Base-by-base conservation (phyloP, 2,797 vertebrate genomes). In the Pangasius djambal region DNA sequence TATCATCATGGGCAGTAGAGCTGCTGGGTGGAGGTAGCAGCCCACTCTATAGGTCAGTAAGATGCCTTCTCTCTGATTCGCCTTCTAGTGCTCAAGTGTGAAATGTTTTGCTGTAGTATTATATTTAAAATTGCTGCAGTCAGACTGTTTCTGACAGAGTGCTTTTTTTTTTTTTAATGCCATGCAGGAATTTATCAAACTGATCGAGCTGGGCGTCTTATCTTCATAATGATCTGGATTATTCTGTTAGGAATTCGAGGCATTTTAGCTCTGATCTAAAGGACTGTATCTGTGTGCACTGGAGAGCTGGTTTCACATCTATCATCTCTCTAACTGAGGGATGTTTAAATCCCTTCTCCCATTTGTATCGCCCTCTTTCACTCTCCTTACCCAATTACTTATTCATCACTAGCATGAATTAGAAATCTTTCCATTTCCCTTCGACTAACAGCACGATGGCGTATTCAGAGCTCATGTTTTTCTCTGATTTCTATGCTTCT, bases 351-450 rank as follows among this genome's bases (percentile, higher is more conserved):
- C 85, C 77, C 74, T 85, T 74, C 84, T 85, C 52, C 61, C 86
- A 31, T 88, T 31, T 52, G 69, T 85, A 85, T 72, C 59, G 22
- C 40, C 57, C 78, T 89, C 79, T 78, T 86, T 89, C 83, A 86
- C 87, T 57, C 78, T 69, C 79, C 67, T 15, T 83, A 78, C 28
- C 82, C 78, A 90, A 92, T 92, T 82, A 91, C 87, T 91, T 91
- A 91, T 92, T 92, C 69, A 92, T 91, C 88, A 89, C 88, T 67
- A 81, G 89, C 91, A 91, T 92, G 89, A 91, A 91, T 92, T 90
- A 92, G 91, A 91, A 92, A 92, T 90, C 74, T 84, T 88, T 85
- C 79, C 67, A 90, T 89, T 92, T 90, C 88, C 89, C 86, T 91
- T 90, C 74, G 89, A 88, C 83, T 84, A 85, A 86, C 63, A 91